Evolutionary conservation across 2,797 vertebrate genomes (phyloP), one percentile per base, ranked within the genome.

Genomic region (Siniperca undulata): DNA sequence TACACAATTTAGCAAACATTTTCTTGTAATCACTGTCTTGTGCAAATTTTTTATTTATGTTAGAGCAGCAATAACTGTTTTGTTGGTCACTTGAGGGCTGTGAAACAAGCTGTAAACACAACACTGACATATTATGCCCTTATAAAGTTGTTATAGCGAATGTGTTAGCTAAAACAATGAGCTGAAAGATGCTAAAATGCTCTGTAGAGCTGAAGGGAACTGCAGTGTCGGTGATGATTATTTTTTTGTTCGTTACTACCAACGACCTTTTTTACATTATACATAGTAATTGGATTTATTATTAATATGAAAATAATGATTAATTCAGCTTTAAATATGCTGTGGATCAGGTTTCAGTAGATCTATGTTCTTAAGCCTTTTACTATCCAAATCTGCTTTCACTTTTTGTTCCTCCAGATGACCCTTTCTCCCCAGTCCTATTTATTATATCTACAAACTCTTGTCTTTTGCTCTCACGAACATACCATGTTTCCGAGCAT

Each of bases 401-500:
- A 36, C 19, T 60, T 53, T 34, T 30, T 10, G 12, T 24, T 53
- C 10, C 62, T 61, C n/a, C 16, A n/a, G 7, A 58, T 69, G 38
- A 42, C 38, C 16, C 19, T 65, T 22, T 53, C n/a, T 36, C 14
- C 48, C 27, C 40, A 9, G 0, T 46, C 55, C 3, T 50, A 3
- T 40, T 53, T 27, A 19, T 72, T 17, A 34, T 4, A 14, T 3
- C 4, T 2, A n/a, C 50, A 77, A 56, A 76, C 44, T 48, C 50
- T 30, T 24, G 16, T 66, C n/a, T 8, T 60, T 5, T 44, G 53
- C 30, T 30, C 30, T 30, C 30, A 30, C 30, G 3, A 30, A 30
- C 30, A 30, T 30, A 30, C 30, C 30, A 30, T 30, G 77, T 85
- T 83, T 78, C 55, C 34, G 68, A 82, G 74, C 61, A 55, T 56